phyloP scores from a whole-genome alignment of 2,113 vertebrate genomes.

The Larimichthys polyactis region DNA sequence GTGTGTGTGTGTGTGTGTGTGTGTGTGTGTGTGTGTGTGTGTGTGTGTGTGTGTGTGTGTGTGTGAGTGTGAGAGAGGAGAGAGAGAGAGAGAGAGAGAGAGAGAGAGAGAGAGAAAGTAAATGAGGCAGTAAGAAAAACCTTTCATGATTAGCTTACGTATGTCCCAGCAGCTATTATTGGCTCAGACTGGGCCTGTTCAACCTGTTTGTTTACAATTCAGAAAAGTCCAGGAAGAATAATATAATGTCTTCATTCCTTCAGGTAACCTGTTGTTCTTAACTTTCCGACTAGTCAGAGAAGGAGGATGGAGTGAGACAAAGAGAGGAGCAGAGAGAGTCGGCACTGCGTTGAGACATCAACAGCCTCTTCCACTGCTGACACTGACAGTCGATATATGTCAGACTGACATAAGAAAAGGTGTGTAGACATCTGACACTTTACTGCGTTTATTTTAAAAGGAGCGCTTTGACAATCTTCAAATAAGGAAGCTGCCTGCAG shows the following conservation, averaged over 20 bases:
- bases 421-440: not conserved
- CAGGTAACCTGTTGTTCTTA: slow-evolving; percentile 6
- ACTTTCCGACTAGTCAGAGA: not conserved
- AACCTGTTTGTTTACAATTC: slow-evolving; percentile 63
- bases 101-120: not conserved
- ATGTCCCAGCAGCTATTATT: slow-evolving; percentile 19
- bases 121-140: not conserved
- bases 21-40: too few relatives aligned
- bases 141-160: not conserved
- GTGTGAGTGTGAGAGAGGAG: not conserved
- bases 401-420: not conserved
- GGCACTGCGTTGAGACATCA: not conserved
- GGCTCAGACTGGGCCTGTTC: slow-evolving; percentile 45
- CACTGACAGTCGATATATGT: not conserved
- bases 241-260: slow-evolving; percentile 29
- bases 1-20: not conserved
- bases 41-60: too few relatives aligned
- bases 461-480: rapidly evolving
- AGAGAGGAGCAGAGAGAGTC: not conserved
- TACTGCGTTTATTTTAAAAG: not conserved
- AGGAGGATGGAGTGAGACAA: slow-evolving; percentile 10
- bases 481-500: slow-evolving; percentile 30
- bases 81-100: not conserved
- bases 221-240: slow-evolving; percentile 46
- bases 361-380: not conserved